These are phyloP conservation scores for Anolis sagrei DNA, from an alignment of 2,113 vertebrate species.

Conservation along the genomic window DNA sequence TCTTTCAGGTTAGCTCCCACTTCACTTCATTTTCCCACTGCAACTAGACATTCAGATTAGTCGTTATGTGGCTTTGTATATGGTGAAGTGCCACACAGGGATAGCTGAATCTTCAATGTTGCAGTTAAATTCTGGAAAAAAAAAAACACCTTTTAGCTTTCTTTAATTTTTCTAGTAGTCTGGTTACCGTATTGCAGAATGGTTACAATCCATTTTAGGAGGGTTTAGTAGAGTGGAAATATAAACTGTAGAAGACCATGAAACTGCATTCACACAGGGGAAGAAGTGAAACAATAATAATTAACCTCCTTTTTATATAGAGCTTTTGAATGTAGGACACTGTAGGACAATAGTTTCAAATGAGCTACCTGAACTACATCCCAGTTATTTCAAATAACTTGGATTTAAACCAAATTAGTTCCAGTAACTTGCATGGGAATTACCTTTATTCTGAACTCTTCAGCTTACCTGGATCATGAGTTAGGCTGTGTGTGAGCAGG, in stretches of 20 bases:
- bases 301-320: conserved; percentile 25
- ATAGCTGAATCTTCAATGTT: not conserved
- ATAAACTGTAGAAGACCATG: conserved; percentile 19
- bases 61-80: not conserved
- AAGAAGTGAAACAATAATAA: conserved; percentile 30
- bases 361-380: conserved; percentile 13
- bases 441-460: conserved; percentile 13
- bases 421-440: conserved; percentile 21
- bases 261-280: conserved; percentile 7
- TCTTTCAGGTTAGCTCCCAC: not conserved
- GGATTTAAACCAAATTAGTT: conserved; percentile 25
- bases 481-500: conserved; percentile 5
- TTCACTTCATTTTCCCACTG: too few species aligned
- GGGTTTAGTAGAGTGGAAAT: conserved; percentile 7
- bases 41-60: not conserved
- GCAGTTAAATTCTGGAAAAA: not conserved
- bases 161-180: not conserved
- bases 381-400: conserved; percentile 20
- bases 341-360: conserved; percentile 24
- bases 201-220: conserved; percentile 11
- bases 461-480: conserved; percentile 12
- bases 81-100: not conserved
- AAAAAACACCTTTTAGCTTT: not conserved
- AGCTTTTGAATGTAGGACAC: conserved; percentile 31
- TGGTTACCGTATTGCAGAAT: not conserved